Conservation (phyloP, 2,888 invertebrate species). For the Odontocerum albicorne region DNA sequence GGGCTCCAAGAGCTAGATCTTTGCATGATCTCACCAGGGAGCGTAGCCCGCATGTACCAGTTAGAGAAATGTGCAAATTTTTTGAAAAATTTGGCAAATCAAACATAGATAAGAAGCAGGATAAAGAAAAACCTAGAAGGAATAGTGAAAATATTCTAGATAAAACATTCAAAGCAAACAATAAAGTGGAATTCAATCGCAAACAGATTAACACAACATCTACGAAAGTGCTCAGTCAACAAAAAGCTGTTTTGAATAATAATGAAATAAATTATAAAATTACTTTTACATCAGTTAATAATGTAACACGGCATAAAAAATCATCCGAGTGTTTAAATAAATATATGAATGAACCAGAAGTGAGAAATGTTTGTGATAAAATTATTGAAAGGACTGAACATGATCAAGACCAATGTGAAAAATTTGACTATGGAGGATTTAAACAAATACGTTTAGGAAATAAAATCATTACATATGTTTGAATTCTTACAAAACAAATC, state of each 20-base stretch:
- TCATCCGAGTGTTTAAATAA: too few species aligned
- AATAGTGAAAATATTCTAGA: not conserved
- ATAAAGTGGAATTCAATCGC: too few species aligned
- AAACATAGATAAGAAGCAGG: constrained; percentile 1
- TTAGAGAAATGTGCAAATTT: constrained; percentile 70
- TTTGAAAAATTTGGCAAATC: constrained; percentile 59
- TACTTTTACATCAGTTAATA: too few species aligned
- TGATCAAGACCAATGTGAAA: constrained; percentile 12
- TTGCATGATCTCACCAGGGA: constrained; percentile 63
- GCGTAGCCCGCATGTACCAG: constrained; percentile 56
- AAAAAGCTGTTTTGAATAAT: too few species aligned
- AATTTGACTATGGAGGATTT: constrained; percentile 32
- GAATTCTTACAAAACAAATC: not conserved
- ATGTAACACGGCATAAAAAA: too few species aligned
- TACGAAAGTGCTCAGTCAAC: too few species aligned
- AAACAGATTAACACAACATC: too few species aligned
- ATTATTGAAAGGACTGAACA: not conserved
- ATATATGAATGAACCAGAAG: too few species aligned
- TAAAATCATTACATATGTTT: constrained; percentile 35
- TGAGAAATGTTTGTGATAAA: not conserved
- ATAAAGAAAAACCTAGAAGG: not conserved
- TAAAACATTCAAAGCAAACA: too few species aligned
- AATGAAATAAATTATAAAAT: too few species aligned
- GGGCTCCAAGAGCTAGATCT: constrained; percentile 63
- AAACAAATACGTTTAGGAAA: constrained; percentile 35